Evolutionary conservation across 2,888 invertebrate genomes (phyloP).

Genomic region (Eremobia ochroleuca): DNA sequence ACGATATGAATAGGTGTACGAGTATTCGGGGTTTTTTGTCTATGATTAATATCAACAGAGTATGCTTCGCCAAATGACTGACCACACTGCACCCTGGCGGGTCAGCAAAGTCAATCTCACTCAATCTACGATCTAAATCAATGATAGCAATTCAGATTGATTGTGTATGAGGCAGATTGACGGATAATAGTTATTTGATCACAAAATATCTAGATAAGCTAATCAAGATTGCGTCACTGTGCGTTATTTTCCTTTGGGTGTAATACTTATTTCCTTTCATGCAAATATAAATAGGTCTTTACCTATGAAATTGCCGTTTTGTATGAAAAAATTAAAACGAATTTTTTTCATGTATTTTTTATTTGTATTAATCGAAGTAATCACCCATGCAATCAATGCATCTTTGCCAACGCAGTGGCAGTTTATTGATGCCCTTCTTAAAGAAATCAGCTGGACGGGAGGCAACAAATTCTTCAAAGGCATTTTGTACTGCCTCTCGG

Average conservation of each 20-base stretch:
- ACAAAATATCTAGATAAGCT: constrained; percentile 28
- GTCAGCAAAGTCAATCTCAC: constrained; percentile 12
- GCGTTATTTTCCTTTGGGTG: background rate
- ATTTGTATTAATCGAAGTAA: no score
- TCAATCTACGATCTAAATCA: constrained; percentile 2
- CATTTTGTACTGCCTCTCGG: no score
- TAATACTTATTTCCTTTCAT: background rate
- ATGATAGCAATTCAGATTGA: constrained; percentile 13
- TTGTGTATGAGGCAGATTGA: constrained; percentile 21
- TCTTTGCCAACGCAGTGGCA: no score
- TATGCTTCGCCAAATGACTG: background rate
- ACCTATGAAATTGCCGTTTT: no score
- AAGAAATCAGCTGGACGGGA: no score
- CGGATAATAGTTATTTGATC: constrained; percentile 18
- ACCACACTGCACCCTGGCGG: background rate
- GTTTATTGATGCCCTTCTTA: no score
- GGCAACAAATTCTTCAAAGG: no score
- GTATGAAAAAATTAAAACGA: no score
- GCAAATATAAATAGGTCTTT: no score
- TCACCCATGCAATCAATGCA: no score
- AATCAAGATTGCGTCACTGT: constrained; percentile 25
- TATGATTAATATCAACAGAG: constrained; percentile 3
- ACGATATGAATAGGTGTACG: background rate
- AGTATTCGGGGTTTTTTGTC: background rate
- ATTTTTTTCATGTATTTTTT: no score